Evolutionary conservation across 2,113 vertebrate genomes (phyloP).

Genomic region (Cephalopterus ornatus): DNA sequence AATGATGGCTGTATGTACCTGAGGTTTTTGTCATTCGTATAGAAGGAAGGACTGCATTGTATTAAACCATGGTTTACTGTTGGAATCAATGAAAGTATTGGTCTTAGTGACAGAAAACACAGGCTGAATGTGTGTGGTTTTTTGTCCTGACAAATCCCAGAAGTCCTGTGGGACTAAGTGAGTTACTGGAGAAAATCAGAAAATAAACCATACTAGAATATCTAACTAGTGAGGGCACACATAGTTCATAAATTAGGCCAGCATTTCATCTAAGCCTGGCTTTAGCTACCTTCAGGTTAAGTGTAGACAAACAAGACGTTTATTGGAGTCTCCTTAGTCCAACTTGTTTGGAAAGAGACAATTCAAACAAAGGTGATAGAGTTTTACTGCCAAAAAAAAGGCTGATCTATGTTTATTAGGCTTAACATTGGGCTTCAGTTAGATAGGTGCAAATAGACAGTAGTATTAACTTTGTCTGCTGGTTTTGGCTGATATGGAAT

Average conservation of each 20-base stretch:
- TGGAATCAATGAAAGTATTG: neutral
- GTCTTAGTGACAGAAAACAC: neutral
- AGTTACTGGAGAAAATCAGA: neutral
- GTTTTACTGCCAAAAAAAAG: neutral
- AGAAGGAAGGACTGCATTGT: neutral
- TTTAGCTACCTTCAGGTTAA: neutral
- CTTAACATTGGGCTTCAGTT: neutral
- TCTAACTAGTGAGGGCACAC: neutral
- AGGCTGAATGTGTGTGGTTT: neutral
- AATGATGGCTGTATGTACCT: neutral
- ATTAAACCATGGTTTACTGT: neutral
- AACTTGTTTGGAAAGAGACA: neutral
- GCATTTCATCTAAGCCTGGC: neutral
- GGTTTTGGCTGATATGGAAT: neutral
- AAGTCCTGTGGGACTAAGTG: neutral
- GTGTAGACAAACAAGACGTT: neutral
- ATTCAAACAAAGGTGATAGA: neutral
- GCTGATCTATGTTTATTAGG: neutral
- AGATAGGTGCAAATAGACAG: neutral
- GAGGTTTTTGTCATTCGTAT: neutral
- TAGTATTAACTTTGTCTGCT: neutral
- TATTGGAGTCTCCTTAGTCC: neutral
- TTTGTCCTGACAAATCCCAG: neutral
- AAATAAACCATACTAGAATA: neutral
- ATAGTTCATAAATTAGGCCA: neutral